Evolutionary conservation across 2,113 vertebrate species (phyloP).

Genomic region (Meles meles): DNA sequence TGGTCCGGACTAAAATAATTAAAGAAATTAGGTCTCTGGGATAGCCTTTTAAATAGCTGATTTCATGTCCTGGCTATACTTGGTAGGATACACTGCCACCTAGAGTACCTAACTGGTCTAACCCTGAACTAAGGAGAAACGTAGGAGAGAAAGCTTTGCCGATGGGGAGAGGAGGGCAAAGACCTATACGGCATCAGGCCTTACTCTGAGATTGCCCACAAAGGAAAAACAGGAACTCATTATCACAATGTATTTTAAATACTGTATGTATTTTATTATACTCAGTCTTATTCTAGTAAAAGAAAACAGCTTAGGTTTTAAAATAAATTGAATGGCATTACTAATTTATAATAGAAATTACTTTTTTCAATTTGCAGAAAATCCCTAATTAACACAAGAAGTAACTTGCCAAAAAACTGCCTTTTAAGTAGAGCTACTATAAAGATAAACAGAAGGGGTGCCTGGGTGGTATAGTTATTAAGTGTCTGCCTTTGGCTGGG

Average conservation of each 20-base stretch:
- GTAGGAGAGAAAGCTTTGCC: background rate
- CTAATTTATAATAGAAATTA: background rate
- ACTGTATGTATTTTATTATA: background rate
- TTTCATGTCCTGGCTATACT: background rate
- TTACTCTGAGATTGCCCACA: background rate
- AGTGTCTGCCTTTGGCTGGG: too few relatives aligned
- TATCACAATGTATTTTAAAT: background rate
- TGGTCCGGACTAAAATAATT: slow-evolving; percentile 21
- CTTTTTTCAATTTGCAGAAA: slow-evolving; percentile 19
- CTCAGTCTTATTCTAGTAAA: background rate
- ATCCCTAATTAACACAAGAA: background rate
- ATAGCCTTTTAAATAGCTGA: slow-evolving; percentile 22
- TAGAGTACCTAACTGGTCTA: slow-evolving; percentile 63
- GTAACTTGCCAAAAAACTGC: background rate
- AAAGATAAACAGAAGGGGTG: background rate
- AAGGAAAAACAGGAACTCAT: background rate
- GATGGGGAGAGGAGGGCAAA: background rate
- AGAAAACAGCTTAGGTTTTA: background rate
- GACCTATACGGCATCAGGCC: background rate
- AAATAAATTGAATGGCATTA: background rate
- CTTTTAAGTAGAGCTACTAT: background rate
- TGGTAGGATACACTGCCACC: slow-evolving; percentile 72
- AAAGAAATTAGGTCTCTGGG: slow-evolving; percentile 15
- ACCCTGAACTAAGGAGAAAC: background rate
- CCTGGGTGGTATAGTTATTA: too few relatives aligned